A percentile compares a stretch with the other conserved stretches of the same genome.
phyloP scores from a whole-genome alignment of 2,888 invertebrate species.

The Hedychridium roseum region DNA sequence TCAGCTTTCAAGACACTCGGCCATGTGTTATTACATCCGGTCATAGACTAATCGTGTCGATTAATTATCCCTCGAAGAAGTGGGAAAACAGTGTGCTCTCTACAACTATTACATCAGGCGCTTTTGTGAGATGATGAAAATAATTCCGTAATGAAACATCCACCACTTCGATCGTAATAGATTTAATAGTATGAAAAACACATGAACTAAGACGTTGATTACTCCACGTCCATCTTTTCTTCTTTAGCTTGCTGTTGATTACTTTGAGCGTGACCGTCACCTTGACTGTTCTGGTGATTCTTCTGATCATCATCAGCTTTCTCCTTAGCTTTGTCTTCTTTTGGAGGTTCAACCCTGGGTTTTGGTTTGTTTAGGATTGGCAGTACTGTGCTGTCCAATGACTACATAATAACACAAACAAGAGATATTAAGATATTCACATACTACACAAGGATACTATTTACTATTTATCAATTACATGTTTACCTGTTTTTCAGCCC shows the following conservation, averaged over 20 bases:
- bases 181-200: constrained; percentile 43
- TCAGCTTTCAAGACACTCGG: constrained; percentile 17
- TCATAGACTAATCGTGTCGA: constrained; percentile 17
- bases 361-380: constrained; percentile 91
- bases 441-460: neutral
- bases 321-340: constrained; percentile 65
- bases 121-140: constrained; percentile 40
- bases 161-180: constrained; percentile 36
- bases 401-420: constrained; percentile 53
- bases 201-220: constrained; percentile 38
- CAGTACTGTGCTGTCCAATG: constrained; percentile 66
- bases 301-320: constrained; percentile 56
- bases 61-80: constrained; percentile 11
- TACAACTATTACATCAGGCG: constrained; percentile 35
- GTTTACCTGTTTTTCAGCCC: constrained; percentile 78
- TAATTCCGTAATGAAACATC: constrained; percentile 37
- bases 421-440: constrained; percentile 8
- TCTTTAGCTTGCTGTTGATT: constrained; percentile 48
- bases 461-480: constrained; percentile 58
- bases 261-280: constrained; percentile 45
- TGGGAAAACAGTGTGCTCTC: constrained; percentile 24
- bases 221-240: constrained; percentile 65
- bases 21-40: no score
- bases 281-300: constrained; percentile 47
- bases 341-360: constrained; percentile 78